These are phyloP conservation scores for Pectinophora gossypiella DNA, from an alignment of 1,140 invertebrate species.

Conservation along the genomic window DNA sequence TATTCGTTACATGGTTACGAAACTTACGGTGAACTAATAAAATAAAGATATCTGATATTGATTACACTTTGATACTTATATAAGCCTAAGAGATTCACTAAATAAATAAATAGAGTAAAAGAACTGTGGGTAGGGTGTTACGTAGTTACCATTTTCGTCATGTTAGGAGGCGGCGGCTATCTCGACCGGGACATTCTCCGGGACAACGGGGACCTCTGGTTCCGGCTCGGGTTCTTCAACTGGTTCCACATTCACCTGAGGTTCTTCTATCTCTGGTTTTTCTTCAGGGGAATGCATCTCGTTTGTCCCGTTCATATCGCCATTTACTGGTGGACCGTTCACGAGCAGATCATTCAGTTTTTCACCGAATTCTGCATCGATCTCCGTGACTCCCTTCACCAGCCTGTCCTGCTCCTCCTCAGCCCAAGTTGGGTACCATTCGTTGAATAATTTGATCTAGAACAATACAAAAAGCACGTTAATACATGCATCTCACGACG, in stretches of 20 bases:
- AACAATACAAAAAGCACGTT: no score
- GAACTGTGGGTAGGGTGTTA: not conserved
- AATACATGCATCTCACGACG: no score
- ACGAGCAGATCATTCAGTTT: conserved; percentile 79
- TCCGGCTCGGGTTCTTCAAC: conserved; percentile 12
- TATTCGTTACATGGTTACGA: no score
- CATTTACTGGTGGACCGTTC: conserved; percentile 54
- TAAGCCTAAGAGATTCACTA: conserved; percentile 1
- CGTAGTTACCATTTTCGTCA: not conserved
- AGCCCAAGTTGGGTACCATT: conserved; percentile 91
- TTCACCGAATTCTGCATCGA: conserved; percentile 82
- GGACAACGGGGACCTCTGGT: conserved; percentile 4
- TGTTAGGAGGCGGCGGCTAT: conserved; percentile 55
- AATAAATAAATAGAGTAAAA: conserved; percentile 1
- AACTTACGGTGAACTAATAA: no score
- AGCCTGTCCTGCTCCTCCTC: conserved; percentile 83
- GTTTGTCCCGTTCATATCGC: conserved; percentile 31
- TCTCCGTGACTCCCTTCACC: conserved; percentile 81
- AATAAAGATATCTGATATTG: no score
- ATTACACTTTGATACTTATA: no score
- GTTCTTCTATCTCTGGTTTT: conserved; percentile 14
- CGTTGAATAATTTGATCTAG: conserved; percentile 87
- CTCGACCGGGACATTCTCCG: conserved; percentile 49
- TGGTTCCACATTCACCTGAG: conserved; percentile 14
- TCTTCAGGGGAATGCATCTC: conserved; percentile 15